Conservation (phyloP, 1,140 invertebrate genomes). For the Limonius californicus region DNA sequence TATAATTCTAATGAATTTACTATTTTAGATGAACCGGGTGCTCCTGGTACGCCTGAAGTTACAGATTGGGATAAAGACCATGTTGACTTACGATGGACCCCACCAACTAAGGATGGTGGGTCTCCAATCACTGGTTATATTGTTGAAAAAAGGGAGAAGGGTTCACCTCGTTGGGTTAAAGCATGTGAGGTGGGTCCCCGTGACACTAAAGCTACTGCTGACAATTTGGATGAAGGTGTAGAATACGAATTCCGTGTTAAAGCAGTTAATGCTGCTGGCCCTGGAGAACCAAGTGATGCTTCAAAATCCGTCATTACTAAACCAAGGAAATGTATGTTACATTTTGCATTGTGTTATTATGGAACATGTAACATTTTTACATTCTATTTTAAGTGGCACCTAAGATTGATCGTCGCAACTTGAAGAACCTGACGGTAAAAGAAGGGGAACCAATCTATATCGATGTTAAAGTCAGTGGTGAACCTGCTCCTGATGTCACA, state of each 20-base stretch:
- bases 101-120: constrained; percentile 85
- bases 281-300: constrained; percentile 72
- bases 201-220: constrained; percentile 74
- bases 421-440: constrained; percentile 71
- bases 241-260: constrained; percentile 86
- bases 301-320: constrained; percentile 75
- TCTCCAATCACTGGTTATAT: constrained; percentile 91
- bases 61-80: constrained; percentile 94
- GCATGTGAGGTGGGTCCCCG: constrained; percentile 72
- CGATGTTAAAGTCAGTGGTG: constrained; percentile 80
- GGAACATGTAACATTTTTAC: constrained; percentile 16
- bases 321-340: constrained; percentile 78
- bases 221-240: constrained; percentile 77
- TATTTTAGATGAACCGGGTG: constrained; percentile 78
- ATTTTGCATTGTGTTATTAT: too few relatives aligned
- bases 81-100: constrained; percentile 88
- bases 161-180: constrained; percentile 81
- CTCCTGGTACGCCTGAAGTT: constrained; percentile 83
- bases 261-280: constrained; percentile 73
- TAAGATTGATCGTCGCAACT: constrained; percentile 82
- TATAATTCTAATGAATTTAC: too few relatives aligned
- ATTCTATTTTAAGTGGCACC: constrained; percentile 75
- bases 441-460: constrained; percentile 81
- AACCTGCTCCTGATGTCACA: constrained; percentile 76
- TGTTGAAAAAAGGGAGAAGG: constrained; percentile 91